Base-by-base conservation (phyloP, 2,113 vertebrate genomes). In the Panthera uncia region DNA sequence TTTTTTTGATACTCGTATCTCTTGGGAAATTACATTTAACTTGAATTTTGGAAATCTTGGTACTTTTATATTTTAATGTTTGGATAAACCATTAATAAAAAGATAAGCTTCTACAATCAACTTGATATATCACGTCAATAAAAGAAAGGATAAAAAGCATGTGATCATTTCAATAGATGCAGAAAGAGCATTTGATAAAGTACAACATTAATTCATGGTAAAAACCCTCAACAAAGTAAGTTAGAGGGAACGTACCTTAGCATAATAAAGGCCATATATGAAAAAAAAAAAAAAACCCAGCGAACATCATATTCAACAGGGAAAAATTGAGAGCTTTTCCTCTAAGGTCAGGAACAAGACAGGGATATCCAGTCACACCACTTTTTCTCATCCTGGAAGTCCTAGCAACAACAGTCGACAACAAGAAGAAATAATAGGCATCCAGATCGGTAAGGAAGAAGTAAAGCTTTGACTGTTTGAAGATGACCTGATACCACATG, bases 51-150 rank as follows among this genome's bases (percentile, higher is more conserved):
- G 79, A 73, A 78, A 10, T 79, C 85, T 89, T 12, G n/a, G 71
- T 92, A 91, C 15, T 89, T 45, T 79, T 92, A 36, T 66, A 94
- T 89, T 92, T 92, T 50, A 83, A 38, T 76, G 13, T 86, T 79
- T 93, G 29, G 18, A 65, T 82, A 71, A 48, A 33, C 48, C 36
- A 33, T 84, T 78, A 76, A 45, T 76, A 89, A 92, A 91, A 65
- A n/a, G 45, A 36, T 81, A 48, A 78, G 5, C 79, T 36, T 36
- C 13, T 69, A 18, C 9, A 23, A 19, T n/a, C 66, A n/a, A n/a
- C 33, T 33, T 69, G 33, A 69, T 68, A 68, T 7, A 68, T 33
- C 33, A 69, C 1, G 9, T 69, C 33, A 69, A 18, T 69, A 69
- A 69, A 69, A 69, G 66, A 65, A 16, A 66, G 13, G 65, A n/a